Base-by-base conservation (phyloP, 2,888 invertebrate genomes). In the Suillia variegata region DNA sequence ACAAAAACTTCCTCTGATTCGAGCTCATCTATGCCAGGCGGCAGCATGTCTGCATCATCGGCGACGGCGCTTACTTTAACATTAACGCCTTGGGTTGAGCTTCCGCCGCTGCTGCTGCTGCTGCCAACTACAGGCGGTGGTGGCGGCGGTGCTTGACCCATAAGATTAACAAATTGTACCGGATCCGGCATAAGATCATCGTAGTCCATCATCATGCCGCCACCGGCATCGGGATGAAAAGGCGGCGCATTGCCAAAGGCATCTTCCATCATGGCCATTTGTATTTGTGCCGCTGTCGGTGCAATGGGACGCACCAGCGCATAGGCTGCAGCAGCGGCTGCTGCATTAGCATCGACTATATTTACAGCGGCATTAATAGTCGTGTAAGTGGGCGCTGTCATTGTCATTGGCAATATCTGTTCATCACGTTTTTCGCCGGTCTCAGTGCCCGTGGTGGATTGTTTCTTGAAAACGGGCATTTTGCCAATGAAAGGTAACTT, bases 401-500 rank as follows among this genome's bases (percentile, higher is more conserved):
- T n/a, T n/a, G n/a, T n/a, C 47, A 13, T 51, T 49, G 20, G 50
- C 52, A n/a, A 62, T 18, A 34, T 56, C 17, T n/a, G 45, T 26
- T 56, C 34, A 21, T 34, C 58, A 1, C 33, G 10, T 10, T 53
- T 57, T 1, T 55, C 59, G 15, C 64, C 64, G 56, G 59, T 63
- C 5, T 61, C 66, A 2, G 56, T 42, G 6, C 68, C 59, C 5
- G 64, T 8, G 47, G 58, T 58, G 0, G 82, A 71, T 24, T 83
- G 83, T 55, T 85, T 85, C 61, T 85, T 85, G 20, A 90, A 91
- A 12, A 93, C 85, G 0, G 93, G 93, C 88, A 93, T 89, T 78
- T 92, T 87, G 65, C 93, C 94, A 65, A 93, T 93, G 70, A 93
- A 93, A 0, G 93, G 93, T 75, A 93, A 84, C 77, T 92, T 92